Conservation (phyloP, 2,113 vertebrate genomes). For the Lepus americanus region DNA sequence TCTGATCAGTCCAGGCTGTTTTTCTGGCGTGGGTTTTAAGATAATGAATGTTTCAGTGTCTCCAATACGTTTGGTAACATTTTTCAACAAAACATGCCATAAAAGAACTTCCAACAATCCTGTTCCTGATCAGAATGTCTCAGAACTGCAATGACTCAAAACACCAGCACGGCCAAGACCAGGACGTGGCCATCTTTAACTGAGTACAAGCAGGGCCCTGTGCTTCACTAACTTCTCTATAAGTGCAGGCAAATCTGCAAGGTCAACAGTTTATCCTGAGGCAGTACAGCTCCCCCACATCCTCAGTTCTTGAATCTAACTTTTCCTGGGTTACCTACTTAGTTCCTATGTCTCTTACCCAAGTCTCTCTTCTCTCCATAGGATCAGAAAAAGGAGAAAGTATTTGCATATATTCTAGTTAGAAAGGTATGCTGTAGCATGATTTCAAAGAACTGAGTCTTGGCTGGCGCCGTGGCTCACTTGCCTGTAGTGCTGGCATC, state of each 20-base stretch:
- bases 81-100: background rate
- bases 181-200: background rate
- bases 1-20: background rate
- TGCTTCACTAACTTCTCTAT: too few relatives aligned
- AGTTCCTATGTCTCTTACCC: background rate
- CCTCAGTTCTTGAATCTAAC: background rate
- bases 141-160: background rate
- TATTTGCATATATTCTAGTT: background rate
- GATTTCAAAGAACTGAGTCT: background rate
- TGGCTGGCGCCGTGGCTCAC: too few relatives aligned
- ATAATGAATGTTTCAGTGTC: background rate
- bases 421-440: background rate
- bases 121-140: background rate
- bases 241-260: background rate
- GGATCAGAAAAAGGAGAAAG: background rate
- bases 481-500: too few relatives aligned
- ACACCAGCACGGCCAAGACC: background rate
- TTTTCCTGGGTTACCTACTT: background rate
- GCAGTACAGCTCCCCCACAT: background rate
- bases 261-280: background rate
- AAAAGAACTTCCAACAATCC: background rate
- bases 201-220: background rate
- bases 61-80: background rate
- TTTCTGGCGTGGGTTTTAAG: constrained; percentile 7
- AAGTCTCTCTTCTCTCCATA: background rate